A percentile compares a stretch with the other conserved stretches of the same genome.
Conservation (phyloP, 2,113 vertebrate species). For the Ammodramus savannarum region DNA sequence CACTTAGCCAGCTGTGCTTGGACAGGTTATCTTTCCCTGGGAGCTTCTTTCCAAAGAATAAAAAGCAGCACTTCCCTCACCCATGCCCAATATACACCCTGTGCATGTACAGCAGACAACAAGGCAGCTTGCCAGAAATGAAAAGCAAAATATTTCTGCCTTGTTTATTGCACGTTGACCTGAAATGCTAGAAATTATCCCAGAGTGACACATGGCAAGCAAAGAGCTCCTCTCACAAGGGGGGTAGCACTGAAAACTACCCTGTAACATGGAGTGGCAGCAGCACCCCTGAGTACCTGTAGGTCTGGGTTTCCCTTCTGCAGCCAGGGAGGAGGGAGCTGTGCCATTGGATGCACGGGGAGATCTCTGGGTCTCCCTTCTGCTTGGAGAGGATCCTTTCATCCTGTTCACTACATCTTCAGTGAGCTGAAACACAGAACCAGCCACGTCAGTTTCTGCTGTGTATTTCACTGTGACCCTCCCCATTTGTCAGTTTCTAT, state of each 20-base stretch:
- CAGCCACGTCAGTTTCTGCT: neutral
- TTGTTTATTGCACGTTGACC: neutral
- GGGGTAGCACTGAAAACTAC: neutral
- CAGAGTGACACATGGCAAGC: neutral
- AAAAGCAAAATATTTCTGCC: neutral
- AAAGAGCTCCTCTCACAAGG: neutral
- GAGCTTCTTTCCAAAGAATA: neutral
- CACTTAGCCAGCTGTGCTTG: neutral
- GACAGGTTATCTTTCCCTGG: neutral
- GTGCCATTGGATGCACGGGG: neutral
- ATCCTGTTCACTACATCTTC: slow-evolving; percentile 78
- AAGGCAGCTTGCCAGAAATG: neutral
- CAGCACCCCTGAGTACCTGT: slow-evolving; percentile 35
- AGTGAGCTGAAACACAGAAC: slow-evolving; percentile 67
- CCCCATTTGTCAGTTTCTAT: neutral
- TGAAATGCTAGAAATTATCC: neutral
- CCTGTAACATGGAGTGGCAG: neutral
- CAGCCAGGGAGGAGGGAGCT: neutral
- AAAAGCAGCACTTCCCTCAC: neutral
- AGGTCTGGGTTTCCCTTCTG: neutral
- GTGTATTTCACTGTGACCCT: neutral
- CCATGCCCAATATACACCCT: neutral
- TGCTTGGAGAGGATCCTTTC: slow-evolving; percentile 60
- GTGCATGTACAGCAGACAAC: neutral
- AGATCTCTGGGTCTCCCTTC: neutral